phyloP scores from a whole-genome alignment of 2,888 invertebrate species.

The Polietes domitor region DNA sequence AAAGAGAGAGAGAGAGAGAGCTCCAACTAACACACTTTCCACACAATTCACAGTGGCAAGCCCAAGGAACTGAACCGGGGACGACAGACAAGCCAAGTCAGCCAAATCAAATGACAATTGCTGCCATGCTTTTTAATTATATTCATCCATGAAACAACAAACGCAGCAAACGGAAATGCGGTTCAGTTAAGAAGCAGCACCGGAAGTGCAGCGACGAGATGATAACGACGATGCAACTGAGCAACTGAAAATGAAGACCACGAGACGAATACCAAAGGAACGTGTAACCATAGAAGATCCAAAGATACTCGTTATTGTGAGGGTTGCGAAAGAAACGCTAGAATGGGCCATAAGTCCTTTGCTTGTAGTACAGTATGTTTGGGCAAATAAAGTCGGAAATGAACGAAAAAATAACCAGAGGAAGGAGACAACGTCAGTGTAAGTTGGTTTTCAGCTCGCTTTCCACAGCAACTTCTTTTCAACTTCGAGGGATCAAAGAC shows the following conservation, averaged over 20 bases:
- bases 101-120: constrained; percentile 54
- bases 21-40: constrained; percentile 36
- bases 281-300: too few species aligned
- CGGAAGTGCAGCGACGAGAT: not conserved
- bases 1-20: constrained; percentile 16
- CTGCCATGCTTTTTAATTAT: constrained; percentile 26
- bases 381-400: too few species aligned
- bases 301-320: too few species aligned
- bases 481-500: too few species aligned
- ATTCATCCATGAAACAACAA: constrained; percentile 9
- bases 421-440: too few species aligned
- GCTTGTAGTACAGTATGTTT: too few species aligned
- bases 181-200: constrained; percentile 7
- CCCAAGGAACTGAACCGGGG: not conserved
- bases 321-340: too few species aligned
- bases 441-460: too few species aligned
- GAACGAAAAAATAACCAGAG: too few species aligned
- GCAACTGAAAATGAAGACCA: not conserved
- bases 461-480: too few species aligned
- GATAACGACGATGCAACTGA: not conserved
- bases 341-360: too few species aligned
- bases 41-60: constrained; percentile 9
- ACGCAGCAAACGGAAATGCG: constrained; percentile 38
- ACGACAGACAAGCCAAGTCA: not conserved
- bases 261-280: too few species aligned